These are phyloP conservation scores for Limnephilus rhombicus DNA, from an alignment of 2,888 invertebrate genomes.

Conservation along the genomic window DNA sequence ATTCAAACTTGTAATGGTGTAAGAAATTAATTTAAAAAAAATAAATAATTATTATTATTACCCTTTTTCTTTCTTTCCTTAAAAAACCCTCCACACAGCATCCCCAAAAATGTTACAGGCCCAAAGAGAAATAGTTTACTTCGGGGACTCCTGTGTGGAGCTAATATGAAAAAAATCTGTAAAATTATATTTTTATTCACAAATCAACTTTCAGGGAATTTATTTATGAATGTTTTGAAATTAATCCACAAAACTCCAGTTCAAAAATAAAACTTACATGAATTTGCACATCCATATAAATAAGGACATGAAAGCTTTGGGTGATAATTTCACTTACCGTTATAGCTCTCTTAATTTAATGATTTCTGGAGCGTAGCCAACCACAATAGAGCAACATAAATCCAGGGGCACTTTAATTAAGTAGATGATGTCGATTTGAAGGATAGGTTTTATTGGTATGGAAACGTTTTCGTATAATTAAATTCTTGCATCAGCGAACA, in stretches of 20 bases:
- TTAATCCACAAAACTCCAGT: neutral
- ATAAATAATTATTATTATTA: no score
- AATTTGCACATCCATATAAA: neutral
- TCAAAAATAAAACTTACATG: neutral
- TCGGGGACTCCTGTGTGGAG: no score
- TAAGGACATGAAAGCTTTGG: neutral
- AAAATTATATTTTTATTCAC: neutral
- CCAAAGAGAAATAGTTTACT: no score
- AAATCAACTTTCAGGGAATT: neutral
- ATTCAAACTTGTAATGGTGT: no score
- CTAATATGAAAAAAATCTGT: no score
- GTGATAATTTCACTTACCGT: slow-evolving; percentile 48
- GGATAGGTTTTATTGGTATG: neutral
- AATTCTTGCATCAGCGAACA: neutral
- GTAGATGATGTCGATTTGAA: neutral
- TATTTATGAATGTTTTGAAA: neutral
- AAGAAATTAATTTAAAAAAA: no score
- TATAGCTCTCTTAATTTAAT: slow-evolving; percentile 45
- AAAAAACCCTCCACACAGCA: no score
- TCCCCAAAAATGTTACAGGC: no score
- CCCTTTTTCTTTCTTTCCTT: no score
- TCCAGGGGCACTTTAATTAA: neutral
- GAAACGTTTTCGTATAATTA: neutral
- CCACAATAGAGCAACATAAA: slow-evolving; percentile 11
- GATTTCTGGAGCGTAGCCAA: slow-evolving; percentile 40